phyloP scores from a whole-genome alignment of 53 echinoderm and acorn worm genomes.

The Crossaster papposus region DNA sequence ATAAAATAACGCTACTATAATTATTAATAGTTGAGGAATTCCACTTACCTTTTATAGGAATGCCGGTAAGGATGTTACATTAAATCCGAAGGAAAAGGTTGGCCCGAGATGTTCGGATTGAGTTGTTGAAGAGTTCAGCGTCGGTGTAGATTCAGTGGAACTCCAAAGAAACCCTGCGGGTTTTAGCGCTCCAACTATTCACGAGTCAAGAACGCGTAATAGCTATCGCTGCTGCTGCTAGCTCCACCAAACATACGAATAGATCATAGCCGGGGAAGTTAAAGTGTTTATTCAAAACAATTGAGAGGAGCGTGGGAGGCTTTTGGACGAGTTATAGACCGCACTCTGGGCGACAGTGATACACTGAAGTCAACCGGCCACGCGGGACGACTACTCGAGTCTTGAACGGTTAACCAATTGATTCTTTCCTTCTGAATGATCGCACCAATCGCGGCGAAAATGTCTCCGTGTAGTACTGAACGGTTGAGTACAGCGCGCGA shows the following conservation, averaged over 20 bases:
- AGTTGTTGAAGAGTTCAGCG: background rate
- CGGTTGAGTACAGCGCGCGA: background rate
- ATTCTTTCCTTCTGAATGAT: background rate
- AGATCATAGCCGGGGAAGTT: conserved; percentile 23
- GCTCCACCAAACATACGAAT: background rate
- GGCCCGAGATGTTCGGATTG: background rate
- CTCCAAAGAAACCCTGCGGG: background rate
- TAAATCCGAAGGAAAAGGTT: conserved; percentile 20
- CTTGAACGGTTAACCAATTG: background rate
- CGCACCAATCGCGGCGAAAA: background rate
- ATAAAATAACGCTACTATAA: background rate
- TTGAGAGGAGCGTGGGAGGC: background rate
- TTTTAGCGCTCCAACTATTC: background rate
- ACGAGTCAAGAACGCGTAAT: background rate
- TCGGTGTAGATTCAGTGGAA: background rate
- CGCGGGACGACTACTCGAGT: background rate
- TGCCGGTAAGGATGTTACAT: conserved; percentile 6
- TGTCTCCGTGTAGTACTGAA: background rate
- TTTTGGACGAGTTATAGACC: conserved; percentile 1
- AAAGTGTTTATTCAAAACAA: conserved; percentile 23
- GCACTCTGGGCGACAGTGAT: background rate
- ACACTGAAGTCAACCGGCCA: background rate
- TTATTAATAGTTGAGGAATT: background rate
- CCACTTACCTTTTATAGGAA: conserved; percentile 21
- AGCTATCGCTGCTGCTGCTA: conserved; percentile 34